phyloP scores from a whole-genome alignment of 53 echinoderm and acorn worm genomes.

The Pentamera pediparva region DNA sequence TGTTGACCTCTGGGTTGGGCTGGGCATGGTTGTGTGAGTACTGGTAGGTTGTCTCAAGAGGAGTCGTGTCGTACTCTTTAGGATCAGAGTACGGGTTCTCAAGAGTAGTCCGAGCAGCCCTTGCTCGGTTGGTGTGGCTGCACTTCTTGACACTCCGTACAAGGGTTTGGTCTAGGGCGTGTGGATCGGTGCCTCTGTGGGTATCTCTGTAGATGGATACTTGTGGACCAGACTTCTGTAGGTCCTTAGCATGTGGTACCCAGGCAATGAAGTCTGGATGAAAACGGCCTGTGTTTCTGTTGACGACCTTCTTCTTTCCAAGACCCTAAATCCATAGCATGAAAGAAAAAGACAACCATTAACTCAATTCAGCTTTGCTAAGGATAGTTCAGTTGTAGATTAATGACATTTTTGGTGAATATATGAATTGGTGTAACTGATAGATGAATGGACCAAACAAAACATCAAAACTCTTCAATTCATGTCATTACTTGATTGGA shows the following conservation, averaged over 20 bases:
- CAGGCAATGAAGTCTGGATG: conserved; percentile 92
- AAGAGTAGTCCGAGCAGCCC: background rate
- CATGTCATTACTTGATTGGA: too few relatives aligned
- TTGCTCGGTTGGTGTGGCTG: conserved; percentile 1
- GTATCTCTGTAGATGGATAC: conserved; percentile 90
- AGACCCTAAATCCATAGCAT: conserved; percentile 85
- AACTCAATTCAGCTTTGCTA: too few relatives aligned
- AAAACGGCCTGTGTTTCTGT: conserved; percentile 61
- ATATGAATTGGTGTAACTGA: too few relatives aligned
- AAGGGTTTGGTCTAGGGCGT: conserved; percentile 58
- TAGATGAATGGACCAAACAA: too few relatives aligned
- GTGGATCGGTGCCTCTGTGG: conserved; percentile 25
- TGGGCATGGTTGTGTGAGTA: conserved; percentile 73
- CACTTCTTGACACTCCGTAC: conserved; percentile 43
- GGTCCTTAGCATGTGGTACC: conserved; percentile 85
- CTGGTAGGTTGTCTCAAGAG: conserved; percentile 68
- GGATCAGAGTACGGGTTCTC: conserved; percentile 59
- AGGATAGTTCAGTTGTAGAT: too few relatives aligned
- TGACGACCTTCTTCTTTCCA: conserved; percentile 85
- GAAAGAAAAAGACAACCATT: too few relatives aligned
- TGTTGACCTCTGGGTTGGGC: conserved; percentile 68
- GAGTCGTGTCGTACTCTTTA: conserved; percentile 31
- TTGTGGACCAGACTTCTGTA: conserved; percentile 62
- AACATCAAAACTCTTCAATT: too few relatives aligned
- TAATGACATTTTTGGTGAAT: too few relatives aligned